These are phyloP conservation scores for Saccopteryx leptura DNA, from an alignment of 2,113 vertebrate species.

Conservation along the genomic window DNA sequence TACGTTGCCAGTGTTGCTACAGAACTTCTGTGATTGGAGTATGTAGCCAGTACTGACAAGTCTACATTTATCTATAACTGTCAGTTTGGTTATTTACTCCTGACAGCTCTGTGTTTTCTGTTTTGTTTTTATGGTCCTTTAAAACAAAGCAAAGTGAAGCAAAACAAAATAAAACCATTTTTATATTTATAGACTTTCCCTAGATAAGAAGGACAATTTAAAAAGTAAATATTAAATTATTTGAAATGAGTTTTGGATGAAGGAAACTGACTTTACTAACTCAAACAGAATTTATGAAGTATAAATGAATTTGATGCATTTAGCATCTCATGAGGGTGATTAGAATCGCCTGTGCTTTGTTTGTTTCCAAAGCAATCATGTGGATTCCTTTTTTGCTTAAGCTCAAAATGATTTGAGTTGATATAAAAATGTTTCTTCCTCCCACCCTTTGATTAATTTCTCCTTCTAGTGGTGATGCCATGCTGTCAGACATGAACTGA, in stretches of 20 bases:
- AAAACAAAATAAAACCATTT: not conserved
- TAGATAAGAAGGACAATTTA: not conserved
- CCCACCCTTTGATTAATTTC: not conserved
- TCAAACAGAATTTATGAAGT: constrained; percentile 55
- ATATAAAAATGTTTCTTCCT: not conserved
- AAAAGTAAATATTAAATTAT: not conserved
- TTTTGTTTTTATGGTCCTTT: not conserved
- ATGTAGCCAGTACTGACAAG: not conserved
- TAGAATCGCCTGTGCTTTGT: not conserved
- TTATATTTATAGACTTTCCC: not conserved
- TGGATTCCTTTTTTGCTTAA: constrained; percentile 45
- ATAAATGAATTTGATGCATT: not conserved
- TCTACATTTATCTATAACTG: not conserved
- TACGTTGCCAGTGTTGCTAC: not conserved
- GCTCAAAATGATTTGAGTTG: constrained; percentile 56
- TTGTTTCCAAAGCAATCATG: constrained; percentile 34
- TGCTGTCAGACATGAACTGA: not conserved
- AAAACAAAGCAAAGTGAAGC: constrained; percentile 37
- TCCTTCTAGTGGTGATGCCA: constrained; percentile 9
- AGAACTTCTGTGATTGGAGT: not conserved
- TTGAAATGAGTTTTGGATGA: not conserved
- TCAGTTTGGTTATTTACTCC: not conserved
- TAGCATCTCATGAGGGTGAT: not conserved
- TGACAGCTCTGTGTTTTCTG: not conserved
- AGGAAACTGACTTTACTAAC: not conserved